phyloP scores from a whole-genome alignment of 2,113 vertebrate genomes.

The Laticauda colubrina region DNA sequence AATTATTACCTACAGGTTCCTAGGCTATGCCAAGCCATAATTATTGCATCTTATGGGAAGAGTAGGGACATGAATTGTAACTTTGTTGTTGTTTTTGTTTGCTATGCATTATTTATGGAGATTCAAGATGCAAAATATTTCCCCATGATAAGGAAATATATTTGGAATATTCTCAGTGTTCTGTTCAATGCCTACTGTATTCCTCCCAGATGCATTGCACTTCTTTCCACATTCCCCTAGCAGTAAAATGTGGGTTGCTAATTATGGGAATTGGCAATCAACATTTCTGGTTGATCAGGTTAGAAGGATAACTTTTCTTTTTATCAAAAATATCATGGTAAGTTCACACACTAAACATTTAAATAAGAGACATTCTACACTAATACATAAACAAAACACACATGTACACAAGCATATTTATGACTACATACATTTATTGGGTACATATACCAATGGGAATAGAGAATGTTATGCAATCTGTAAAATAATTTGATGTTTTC shows the following conservation, averaged over 20 bases:
- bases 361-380: neutral
- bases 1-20: neutral
- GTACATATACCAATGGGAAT: neutral
- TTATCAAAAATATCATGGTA: neutral
- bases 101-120: neutral
- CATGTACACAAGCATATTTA: neutral
- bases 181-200: neutral
- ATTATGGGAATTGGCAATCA: neutral
- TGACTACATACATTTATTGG: too few species aligned
- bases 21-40: neutral
- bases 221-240: neutral
- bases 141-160: neutral
- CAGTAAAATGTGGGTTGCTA: neutral
- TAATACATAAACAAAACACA: neutral
- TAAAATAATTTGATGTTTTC: neutral
- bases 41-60: neutral
- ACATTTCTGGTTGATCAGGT: neutral
- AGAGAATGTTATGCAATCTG: neutral
- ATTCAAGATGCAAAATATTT: neutral
- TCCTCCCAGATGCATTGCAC: neutral
- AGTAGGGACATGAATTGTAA: neutral
- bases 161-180: neutral
- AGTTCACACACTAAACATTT: neutral
- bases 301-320: neutral
- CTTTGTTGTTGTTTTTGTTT: neutral